Percentiles rank a stretch among this genome's conserved stretches.
phyloP scores from a whole-genome alignment of 1,140 invertebrate genomes.

The Phortica variegata region DNA sequence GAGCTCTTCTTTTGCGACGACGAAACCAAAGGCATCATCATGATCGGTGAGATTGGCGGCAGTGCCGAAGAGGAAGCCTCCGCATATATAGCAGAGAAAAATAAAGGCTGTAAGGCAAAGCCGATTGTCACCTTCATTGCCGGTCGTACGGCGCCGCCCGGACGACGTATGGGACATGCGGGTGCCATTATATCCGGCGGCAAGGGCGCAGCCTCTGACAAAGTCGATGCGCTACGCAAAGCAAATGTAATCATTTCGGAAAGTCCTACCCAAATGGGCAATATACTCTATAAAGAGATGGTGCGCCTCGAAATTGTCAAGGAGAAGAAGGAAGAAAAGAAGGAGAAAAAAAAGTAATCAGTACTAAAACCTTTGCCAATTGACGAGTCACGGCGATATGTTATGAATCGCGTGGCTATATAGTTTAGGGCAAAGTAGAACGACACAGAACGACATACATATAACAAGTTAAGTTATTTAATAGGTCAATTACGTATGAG shows the following conservation, averaged over 20 bases:
- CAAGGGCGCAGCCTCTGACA: conserved; percentile 95
- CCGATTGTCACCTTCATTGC: conserved; percentile 99
- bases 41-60: conserved; percentile 99
- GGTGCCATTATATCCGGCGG: conserved; percentile 99
- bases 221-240: conserved; percentile 91
- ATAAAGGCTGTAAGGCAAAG: conserved; percentile 84
- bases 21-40: conserved; percentile 91
- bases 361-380: neutral
- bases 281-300: conserved; percentile 82
- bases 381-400: too few species aligned
- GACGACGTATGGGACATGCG: conserved; percentile 98
- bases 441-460: neutral
- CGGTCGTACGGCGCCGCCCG: conserved; percentile 94
- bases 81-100: conserved; percentile 87
- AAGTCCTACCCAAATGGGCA: conserved; percentile 94
- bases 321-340: neutral
- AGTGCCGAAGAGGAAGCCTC: conserved; percentile 95
- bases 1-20: conserved; percentile 93
- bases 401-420: neutral
- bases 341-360: neutral
- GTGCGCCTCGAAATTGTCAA: conserved; percentile 24
- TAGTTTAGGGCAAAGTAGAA: neutral
- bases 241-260: conserved; percentile 87
- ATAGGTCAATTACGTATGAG: too few species aligned
- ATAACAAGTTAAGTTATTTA: too few species aligned